Evolutionary conservation across 2,888 invertebrate genomes (phyloP), one percentile per base, ranked within the genome.

Genomic region (Melangyna quadrimaculata): DNA sequence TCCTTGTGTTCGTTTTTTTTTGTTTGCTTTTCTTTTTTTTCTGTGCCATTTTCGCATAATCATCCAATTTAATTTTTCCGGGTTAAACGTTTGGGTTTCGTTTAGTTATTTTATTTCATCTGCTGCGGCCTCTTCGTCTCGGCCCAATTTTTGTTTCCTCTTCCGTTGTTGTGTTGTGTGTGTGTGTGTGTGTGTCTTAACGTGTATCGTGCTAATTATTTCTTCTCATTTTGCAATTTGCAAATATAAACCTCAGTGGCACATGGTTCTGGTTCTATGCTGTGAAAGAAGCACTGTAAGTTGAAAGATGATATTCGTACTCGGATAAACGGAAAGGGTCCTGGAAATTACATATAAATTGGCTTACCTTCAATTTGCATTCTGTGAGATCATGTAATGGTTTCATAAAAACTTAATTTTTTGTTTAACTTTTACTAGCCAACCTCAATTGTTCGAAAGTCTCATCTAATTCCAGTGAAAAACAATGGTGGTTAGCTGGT

Each of bases 41-140:
- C 32, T 69, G 71, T 77, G 59, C 73, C 67, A 70, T 73, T 83
- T 78, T 73, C 69, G 82, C 78, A 86, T 86, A 86, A 81, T 86
- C 86, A 86, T 86, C 86, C 78, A 81, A 86, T 81, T 81, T 81
- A 86, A 78, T 81, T 81, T 81, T 81, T 81, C 81, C 57, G 69
- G 81, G 77, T 78, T 75, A 80, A 84, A 70, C 57, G 67, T 51
- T 78, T 14, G 69, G 67, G 63, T 78, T 81, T 73, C 63, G 63
- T 78, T 81, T 73, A 63, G 43, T 72, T 45, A 45, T 72, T 72
- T 40, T 40, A 37, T 63, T 51, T 72, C 70, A 19, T 63, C 35
- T 63, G n/a, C n/a, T n/a, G n/a, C n/a, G n/a, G n/a, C 24, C 27
- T 57, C 43, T 45, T n/a, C 17, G 10, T 69, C n/a, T 37, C 19